These are phyloP conservation scores for Triplophysa yarkandensis DNA, from an alignment of 2,797 vertebrate genomes.

Conservation along the genomic window DNA sequence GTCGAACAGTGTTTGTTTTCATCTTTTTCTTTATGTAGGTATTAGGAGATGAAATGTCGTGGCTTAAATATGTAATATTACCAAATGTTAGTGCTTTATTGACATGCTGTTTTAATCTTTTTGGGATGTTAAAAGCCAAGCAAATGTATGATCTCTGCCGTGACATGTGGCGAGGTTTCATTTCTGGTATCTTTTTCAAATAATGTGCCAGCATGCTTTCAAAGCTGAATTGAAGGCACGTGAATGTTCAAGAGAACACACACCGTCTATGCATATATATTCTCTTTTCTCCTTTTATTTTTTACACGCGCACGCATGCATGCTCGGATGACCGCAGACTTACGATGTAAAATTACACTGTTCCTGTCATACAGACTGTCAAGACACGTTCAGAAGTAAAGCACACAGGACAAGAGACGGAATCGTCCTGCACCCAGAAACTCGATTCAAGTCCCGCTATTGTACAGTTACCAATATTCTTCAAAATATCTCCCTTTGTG, in stretches of 20 bases:
- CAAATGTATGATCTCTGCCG: not conserved
- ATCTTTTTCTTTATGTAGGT: not conserved
- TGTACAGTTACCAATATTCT: no score
- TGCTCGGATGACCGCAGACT: slow-evolving; percentile 11
- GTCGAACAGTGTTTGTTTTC: slow-evolving; percentile 46
- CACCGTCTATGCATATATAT: not conserved
- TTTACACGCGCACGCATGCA: not conserved
- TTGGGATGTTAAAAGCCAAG: not conserved
- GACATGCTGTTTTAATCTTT: not conserved
- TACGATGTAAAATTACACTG: slow-evolving; percentile 63
- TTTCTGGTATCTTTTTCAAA: slow-evolving; percentile 61
- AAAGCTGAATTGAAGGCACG: slow-evolving; percentile 30
- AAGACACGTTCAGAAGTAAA: slow-evolving; percentile 47
- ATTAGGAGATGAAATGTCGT: not conserved
- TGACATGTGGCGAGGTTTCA: slow-evolving; percentile 53
- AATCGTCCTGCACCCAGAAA: not conserved
- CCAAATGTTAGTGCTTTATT: not conserved
- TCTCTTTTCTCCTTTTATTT: not conserved
- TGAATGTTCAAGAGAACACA: slow-evolving; percentile 20
- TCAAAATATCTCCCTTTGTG: no score
- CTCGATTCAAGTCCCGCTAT: not conserved
- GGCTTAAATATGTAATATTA: slow-evolving; percentile 12
- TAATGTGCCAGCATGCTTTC: slow-evolving; percentile 71
- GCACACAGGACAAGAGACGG: slow-evolving; percentile 58
- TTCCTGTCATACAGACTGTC: slow-evolving; percentile 68